phyloP scores from a whole-genome alignment of 2,113 vertebrate species.

The Paedocypris sp. region DNA sequence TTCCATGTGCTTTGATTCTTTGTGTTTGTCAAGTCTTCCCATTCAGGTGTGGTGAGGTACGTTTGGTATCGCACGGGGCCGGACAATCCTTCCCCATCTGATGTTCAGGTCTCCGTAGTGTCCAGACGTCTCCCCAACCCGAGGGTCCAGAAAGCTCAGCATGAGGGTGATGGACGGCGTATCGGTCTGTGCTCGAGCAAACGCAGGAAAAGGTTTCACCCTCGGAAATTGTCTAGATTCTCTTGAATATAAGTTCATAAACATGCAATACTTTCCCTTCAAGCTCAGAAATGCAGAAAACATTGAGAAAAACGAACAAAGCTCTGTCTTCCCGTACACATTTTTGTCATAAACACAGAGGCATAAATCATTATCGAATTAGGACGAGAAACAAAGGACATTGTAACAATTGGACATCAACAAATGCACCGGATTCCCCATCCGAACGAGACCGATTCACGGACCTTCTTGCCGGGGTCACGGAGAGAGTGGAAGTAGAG shows the following conservation, averaged over 20 bases:
- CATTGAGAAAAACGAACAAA: too few relatives aligned
- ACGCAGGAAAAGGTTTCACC: constrained; percentile 26
- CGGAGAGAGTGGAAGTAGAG: constrained; percentile 35
- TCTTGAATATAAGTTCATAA: constrained; percentile 29
- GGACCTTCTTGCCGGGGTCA: too few relatives aligned
- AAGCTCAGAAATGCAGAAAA: constrained; percentile 18
- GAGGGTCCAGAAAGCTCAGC: too few relatives aligned
- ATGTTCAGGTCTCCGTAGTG: too few relatives aligned
- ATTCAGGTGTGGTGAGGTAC: constrained; percentile 32
- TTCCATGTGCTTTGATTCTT: too few relatives aligned
- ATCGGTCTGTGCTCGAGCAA: constrained; percentile 38
- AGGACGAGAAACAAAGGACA: background rate
- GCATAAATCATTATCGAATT: constrained; percentile 40
- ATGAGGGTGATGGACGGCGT: constrained; percentile 27
- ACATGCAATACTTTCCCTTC: constrained; percentile 36
- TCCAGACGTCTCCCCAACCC: too few relatives aligned
- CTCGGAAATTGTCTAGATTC: constrained; percentile 20
- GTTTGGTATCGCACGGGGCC: constrained; percentile 35
- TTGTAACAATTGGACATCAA: constrained; percentile 1
- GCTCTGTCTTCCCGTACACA: constrained; percentile 14
- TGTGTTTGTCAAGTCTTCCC: constrained; percentile 52
- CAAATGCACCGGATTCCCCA: constrained; percentile 19
- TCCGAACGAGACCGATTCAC: background rate
- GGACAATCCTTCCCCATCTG: constrained; percentile 29
- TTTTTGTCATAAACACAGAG: constrained; percentile 29